Conservation (phyloP, 2,797 vertebrate genomes). For the Rhinella marina region DNA sequence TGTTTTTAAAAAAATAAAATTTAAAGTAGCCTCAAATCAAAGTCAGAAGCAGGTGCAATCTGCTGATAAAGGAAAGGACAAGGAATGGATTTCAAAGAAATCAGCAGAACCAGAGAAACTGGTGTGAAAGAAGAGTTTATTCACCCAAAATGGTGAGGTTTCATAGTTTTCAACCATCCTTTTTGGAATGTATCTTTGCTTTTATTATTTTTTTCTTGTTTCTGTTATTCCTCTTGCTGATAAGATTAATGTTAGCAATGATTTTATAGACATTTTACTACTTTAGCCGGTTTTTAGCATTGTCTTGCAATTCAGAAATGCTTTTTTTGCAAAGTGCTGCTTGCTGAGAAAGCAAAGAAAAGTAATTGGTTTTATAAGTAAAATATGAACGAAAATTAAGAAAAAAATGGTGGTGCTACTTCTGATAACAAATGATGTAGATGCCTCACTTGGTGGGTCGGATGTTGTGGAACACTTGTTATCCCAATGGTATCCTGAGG, state of each 20-base stretch:
- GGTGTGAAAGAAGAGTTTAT: slow-evolving; percentile 3
- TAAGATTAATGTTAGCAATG: neutral
- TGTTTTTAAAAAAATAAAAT: neutral
- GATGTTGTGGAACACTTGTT: too few relatives aligned
- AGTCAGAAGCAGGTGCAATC: slow-evolving; percentile 6
- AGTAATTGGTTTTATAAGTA: too few relatives aligned
- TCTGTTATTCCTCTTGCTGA: neutral
- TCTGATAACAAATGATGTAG: too few relatives aligned
- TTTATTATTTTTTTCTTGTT: neutral
- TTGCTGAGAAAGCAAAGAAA: too few relatives aligned
- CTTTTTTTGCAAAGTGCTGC: neutral
- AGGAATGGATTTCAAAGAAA: slow-evolving; percentile 19
- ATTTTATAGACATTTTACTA: neutral
- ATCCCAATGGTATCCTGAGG: too few relatives aligned
- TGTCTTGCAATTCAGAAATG: neutral
- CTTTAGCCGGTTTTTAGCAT: neutral
- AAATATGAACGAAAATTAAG: too few relatives aligned
- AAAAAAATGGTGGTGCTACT: too few relatives aligned
- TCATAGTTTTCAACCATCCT: neutral
- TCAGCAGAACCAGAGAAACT: slow-evolving; percentile 9
- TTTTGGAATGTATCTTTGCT: neutral
- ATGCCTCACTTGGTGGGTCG: too few relatives aligned
- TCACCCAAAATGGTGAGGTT: neutral
- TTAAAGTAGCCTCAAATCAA: slow-evolving; percentile 19
- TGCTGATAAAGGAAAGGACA: slow-evolving; percentile 15